Base-by-base conservation (phyloP, 2,113 vertebrate genomes). In the Desmodus rotundus region DNA sequence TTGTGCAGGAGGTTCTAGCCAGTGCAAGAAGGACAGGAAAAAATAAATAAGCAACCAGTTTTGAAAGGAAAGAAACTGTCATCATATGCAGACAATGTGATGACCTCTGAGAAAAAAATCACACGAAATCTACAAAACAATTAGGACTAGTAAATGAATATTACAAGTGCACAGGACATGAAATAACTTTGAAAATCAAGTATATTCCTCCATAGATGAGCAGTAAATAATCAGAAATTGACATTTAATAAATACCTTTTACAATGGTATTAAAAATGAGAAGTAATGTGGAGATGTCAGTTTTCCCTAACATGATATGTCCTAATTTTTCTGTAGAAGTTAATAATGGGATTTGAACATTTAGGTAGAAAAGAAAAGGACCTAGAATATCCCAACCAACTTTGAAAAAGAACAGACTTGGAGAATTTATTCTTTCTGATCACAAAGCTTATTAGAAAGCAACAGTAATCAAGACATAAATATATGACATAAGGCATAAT, bases 101-200 rank as follows among this genome's bases (percentile, higher is more conserved):
- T 93, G 31, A 88, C 70, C 28, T 96, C 84, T 85, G 12, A 94
- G 52, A 87, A 91, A 87, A 91, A 86, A 89, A 65, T 76, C 50
- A 31, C 73, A 74, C 16, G 36, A 88, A 86, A 73, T 67, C 20
- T 73, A 50, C 36, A 82, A 89, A 95, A 56, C 45, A 83, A 36
- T 33, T 56, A 90, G 28, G 93, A 87, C 47, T 72, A 63, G 15
- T 92, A 87, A 87, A 50, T 72, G 61, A 87, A 56, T 92, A 54
- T 73, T 63, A 65, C 20, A 96, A 78, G 11, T 86, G 92, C 68
- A 73, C 12, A 86, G 41, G 9, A 82, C 28, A 28, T n/a, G 82
- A 17, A 45, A 38, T 91, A 38, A 74, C 12, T 88, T 80, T 45
- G 76, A 94, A 91, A 93, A 38, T 93, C n/a, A 92, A 31, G 83